Conservation (phyloP, 2,888 invertebrate genomes). For the Microdon myrmicae region DNA sequence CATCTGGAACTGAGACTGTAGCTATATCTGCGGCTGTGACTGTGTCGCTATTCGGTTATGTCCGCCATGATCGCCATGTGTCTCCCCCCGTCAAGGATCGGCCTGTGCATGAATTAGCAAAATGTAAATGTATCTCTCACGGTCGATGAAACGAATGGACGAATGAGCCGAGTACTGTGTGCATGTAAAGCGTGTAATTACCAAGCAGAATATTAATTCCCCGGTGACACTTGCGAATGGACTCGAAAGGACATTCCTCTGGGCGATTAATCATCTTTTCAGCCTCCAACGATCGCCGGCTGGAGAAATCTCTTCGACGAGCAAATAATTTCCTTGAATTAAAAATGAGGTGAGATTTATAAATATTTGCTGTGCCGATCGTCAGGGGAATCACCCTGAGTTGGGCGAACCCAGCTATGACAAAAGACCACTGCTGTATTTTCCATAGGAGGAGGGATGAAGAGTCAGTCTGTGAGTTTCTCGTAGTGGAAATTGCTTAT, state of each 20-base stretch:
- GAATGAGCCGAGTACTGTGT: constrained; percentile 29
- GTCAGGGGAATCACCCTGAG: too few species aligned
- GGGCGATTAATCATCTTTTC: constrained; percentile 37
- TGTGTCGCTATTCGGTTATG: neutral
- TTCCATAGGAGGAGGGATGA: too few species aligned
- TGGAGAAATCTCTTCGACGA: neutral
- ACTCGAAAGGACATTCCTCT: constrained; percentile 40
- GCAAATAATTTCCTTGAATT: constrained; percentile 22
- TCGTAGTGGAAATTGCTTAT: too few species aligned
- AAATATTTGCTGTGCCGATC: too few species aligned
- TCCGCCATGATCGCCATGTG: neutral
- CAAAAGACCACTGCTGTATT: too few species aligned
- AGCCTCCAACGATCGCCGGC: too few species aligned
- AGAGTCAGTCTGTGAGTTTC: too few species aligned
- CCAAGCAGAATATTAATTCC: constrained; percentile 44
- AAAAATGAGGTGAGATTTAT: constrained; percentile 12
- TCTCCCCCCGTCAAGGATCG: constrained; percentile 10
- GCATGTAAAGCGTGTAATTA: constrained; percentile 50
- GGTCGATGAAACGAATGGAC: constrained; percentile 10
- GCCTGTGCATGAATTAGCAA: constrained; percentile 35
- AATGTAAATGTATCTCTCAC: constrained; percentile 42
- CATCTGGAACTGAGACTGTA: constrained; percentile 11
- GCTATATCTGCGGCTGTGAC: constrained; percentile 10
- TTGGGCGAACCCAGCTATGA: too few species aligned
- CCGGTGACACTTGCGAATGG: constrained; percentile 40